These are phyloP conservation scores for Ooceraea biroi DNA, from an alignment of 1,140 invertebrate genomes.

Conservation along the genomic window DNA sequence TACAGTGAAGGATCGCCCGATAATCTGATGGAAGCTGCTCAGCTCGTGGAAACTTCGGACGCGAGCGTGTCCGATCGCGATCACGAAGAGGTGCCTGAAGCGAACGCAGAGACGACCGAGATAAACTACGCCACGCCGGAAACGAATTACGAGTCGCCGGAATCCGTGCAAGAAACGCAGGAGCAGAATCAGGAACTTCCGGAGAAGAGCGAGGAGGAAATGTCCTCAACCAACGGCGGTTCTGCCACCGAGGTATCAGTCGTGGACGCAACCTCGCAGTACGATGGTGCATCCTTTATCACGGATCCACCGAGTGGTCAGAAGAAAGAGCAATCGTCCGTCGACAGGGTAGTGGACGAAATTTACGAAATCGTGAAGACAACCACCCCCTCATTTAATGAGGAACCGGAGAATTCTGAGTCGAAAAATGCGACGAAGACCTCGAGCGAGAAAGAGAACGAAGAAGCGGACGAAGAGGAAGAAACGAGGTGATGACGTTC, in stretches of 20 bases:
- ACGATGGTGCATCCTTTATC: slow-evolving; percentile 5
- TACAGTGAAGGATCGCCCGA: slow-evolving; percentile 15
- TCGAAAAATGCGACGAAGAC: slow-evolving; percentile 34
- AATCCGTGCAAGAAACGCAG: slow-evolving; percentile 60
- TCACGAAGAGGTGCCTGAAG: slow-evolving; percentile 75
- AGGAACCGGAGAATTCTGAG: slow-evolving; percentile 41
- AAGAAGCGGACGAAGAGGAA: slow-evolving; percentile 79
- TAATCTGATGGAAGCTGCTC: not conserved
- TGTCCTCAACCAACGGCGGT: not conserved
- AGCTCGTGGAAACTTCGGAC: not conserved
- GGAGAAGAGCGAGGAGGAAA: slow-evolving; percentile 50
- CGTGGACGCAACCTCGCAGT: too few relatives aligned
- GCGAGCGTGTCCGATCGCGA: not conserved
- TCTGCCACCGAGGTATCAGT: not conserved
- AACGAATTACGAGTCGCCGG: slow-evolving; percentile 76
- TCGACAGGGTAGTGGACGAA: slow-evolving; percentile 79
- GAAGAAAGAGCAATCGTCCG: slow-evolving; percentile 67
- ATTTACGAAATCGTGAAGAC: slow-evolving; percentile 78
- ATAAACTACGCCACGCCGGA: slow-evolving; percentile 80
- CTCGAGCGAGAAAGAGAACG: slow-evolving; percentile 45
- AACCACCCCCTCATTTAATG: slow-evolving; percentile 64
- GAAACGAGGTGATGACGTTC: slow-evolving; percentile 76
- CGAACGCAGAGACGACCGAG: slow-evolving; percentile 81
- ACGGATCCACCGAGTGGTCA: not conserved
- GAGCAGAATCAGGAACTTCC: slow-evolving; percentile 60